Base-by-base conservation (phyloP, 2,113 vertebrate genomes). In the Odocoileus virginianus region DNA sequence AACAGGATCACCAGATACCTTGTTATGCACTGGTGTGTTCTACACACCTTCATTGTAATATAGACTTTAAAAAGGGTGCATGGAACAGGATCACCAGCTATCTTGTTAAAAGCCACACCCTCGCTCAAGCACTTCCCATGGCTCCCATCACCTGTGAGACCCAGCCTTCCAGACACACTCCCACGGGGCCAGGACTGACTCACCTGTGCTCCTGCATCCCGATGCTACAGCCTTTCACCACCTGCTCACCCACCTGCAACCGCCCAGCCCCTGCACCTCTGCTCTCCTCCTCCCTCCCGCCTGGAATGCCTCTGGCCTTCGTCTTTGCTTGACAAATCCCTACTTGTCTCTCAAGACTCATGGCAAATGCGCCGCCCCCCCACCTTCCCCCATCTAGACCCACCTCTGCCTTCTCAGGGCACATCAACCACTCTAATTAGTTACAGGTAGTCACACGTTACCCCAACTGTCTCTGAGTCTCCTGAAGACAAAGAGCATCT, bases 201-300 rank as follows among this genome's bases (percentile, higher is more conserved):
- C 19, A 4, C 67, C 60, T 17, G 17, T 0, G 25, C 23, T 19
- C 17, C 52, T 2, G 1, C 11, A 12, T 64, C 9, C 17, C 2
- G 1, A 2, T 0, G 7, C 27, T 6, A 3, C 15, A 5, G 87
- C 21, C 55, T 21, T 0, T 5, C 3, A 1, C 4, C 74, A 8
- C 60, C 5, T 19, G 47, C 50, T 8, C 25, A 21, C 7, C 52
- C 9, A 3, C 0, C 15, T 23, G 10, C 3, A 0, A 5, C 0
- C 6, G 2, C 0, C 82, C 58, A 14, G n/a, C 9, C 28, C 19
- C 55, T 9, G 13, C 2, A 3, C 12, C 25, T 15, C 14, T 27
- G 27, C 47, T 86, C 76, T 4, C 5, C 1, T 40, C 23, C 47
- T 78, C 28, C 81, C 43, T 61, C n/a, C 7, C 3, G 17, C n/a